Conservation (phyloP, 2,113 vertebrate genomes). For the Paramisgurnus dabryanus region DNA sequence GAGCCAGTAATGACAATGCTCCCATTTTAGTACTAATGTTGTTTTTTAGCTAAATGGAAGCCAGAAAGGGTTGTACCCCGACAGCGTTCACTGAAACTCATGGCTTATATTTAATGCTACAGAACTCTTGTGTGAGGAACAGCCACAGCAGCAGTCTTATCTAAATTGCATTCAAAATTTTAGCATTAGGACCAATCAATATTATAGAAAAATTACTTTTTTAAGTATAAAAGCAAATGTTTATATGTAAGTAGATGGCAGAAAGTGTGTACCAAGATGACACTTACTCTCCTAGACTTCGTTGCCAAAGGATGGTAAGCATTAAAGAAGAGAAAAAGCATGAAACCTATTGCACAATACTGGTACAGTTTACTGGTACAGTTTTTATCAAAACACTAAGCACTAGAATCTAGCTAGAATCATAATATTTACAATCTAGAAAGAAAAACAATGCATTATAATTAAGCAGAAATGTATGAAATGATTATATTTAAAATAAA, state of each 20-base stretch:
- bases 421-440: no score
- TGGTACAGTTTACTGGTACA: no score
- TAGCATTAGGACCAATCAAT: background rate
- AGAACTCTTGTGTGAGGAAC: background rate
- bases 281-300: constrained; percentile 99
- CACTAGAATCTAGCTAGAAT: background rate
- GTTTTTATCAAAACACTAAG: background rate
- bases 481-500: no score
- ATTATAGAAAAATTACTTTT: background rate
- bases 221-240: background rate
- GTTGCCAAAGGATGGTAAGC: constrained; percentile 87
- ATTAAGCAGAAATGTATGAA: no score
- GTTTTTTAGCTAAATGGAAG: constrained; percentile 6
- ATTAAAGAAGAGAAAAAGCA: constrained; percentile 76
- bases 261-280: constrained; percentile 63
- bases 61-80: background rate
- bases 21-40: constrained; percentile 28
- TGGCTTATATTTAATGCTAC: background rate
- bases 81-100: background rate
- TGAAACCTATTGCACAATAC: no score
- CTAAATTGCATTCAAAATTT: background rate
- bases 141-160: background rate
- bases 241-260: background rate
- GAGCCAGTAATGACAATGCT: constrained; percentile 26
- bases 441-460: no score